Conservation (phyloP, 2,797 vertebrate genomes). For the Pantherophis vulpinus region DNA sequence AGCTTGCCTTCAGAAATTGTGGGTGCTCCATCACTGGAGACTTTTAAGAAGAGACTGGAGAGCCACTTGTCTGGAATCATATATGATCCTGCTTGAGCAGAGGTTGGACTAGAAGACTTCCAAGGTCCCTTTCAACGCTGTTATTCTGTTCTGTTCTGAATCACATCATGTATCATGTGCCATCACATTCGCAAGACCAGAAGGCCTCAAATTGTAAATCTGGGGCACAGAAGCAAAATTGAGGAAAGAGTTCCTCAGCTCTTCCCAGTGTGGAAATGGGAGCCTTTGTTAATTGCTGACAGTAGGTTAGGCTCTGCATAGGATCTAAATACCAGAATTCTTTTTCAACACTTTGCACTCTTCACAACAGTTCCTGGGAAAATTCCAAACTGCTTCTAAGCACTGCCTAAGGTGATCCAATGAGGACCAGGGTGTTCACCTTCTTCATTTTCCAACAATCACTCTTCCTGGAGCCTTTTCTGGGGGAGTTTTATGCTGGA, state of each 20-base stretch:
- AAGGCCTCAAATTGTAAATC: background rate
- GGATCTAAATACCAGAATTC: background rate
- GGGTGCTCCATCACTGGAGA: too few species aligned
- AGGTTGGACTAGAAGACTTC: too few species aligned
- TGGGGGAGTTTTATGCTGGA: background rate
- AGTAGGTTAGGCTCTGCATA: background rate
- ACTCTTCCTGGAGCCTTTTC: background rate
- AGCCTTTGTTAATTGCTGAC: background rate
- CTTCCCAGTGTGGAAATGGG: background rate
- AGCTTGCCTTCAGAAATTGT: too few species aligned
- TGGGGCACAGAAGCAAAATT: background rate
- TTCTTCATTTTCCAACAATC: background rate
- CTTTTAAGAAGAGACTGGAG: too few species aligned
- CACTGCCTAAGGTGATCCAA: background rate
- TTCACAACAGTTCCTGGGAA: background rate
- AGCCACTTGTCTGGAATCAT: background rate
- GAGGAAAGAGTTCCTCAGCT: background rate
- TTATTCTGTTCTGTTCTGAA: too few species aligned
- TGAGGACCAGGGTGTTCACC: background rate
- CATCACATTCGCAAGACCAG: background rate
- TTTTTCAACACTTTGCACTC: background rate
- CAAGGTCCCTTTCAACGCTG: too few species aligned
- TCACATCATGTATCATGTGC: background rate
- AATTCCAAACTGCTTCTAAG: background rate
- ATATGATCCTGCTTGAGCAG: background rate